Percentiles rank a stretch among this genome's conserved stretches.
Evolutionary conservation across 1,140 invertebrate species (phyloP).

Genomic region (Bicyclus anynana): DNA sequence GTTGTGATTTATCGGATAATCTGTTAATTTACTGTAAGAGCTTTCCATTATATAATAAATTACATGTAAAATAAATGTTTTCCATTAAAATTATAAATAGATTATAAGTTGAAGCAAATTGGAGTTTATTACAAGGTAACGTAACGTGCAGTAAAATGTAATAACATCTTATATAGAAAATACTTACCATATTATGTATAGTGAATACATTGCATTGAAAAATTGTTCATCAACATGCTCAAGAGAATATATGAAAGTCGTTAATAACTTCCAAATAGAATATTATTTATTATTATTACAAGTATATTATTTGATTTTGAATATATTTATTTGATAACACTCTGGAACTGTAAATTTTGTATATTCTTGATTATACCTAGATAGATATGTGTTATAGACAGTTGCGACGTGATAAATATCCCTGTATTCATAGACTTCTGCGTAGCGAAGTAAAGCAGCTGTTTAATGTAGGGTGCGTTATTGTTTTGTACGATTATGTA

Average conservation of each 20-base stretch:
- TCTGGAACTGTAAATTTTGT: conserved; percentile 31
- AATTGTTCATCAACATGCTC: too few species aligned
- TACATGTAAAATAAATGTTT: neutral
- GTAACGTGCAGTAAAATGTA: conserved; percentile 1
- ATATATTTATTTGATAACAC: neutral
- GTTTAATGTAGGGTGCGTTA: conserved; percentile 18
- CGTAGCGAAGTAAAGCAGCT: conserved; percentile 23
- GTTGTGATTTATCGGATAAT: conserved; percentile 28
- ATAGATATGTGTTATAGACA: conserved; percentile 43
- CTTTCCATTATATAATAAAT: conserved; percentile 11
- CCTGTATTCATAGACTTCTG: conserved; percentile 35
- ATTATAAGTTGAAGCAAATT: neutral
- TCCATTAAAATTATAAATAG: neutral
- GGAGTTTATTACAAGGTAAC: neutral
- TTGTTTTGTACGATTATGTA: neutral
- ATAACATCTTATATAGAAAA: too few species aligned
- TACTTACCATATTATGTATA: too few species aligned
- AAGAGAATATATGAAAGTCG: too few species aligned
- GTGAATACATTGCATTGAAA: too few species aligned
- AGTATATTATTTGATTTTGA: too few species aligned
- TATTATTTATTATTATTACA: too few species aligned
- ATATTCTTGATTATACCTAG: conserved; percentile 27
- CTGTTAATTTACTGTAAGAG: conserved; percentile 13
- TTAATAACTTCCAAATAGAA: too few species aligned
- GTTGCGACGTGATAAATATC: conserved; percentile 44